These are phyloP conservation scores for Nixonia krombeini DNA, from an alignment of 1,140 invertebrate genomes.

Conservation along the genomic window DNA sequence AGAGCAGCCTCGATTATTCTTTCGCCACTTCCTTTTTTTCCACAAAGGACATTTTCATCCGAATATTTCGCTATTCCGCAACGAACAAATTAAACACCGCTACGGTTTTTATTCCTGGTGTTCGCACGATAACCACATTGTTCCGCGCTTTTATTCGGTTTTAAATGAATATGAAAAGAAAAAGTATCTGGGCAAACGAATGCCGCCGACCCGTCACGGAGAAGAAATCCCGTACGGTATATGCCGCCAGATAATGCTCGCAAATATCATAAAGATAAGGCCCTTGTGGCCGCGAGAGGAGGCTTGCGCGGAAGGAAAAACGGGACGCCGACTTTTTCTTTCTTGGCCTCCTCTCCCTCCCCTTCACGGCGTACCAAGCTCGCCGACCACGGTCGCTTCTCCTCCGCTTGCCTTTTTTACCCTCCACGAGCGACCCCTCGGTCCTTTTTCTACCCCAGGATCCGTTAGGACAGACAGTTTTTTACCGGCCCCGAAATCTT, in stretches of 20 bases:
- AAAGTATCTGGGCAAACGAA: conserved; percentile 30
- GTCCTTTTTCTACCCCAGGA: conserved; percentile 50
- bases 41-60: background rate
- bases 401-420: conserved; percentile 45
- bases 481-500: conserved; percentile 57
- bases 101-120: too few species aligned
- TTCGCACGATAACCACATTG: too few species aligned
- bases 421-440: conserved; percentile 29
- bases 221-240: conserved; percentile 56
- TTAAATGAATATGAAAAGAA: conserved; percentile 4
- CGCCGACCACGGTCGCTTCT: too few species aligned
- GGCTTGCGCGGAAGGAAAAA: conserved; percentile 49
- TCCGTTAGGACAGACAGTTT: conserved; percentile 65
- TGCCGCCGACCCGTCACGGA: conserved; percentile 4
- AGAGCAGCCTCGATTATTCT: conserved; percentile 30
- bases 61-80: too few species aligned
- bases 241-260: conserved; percentile 62
- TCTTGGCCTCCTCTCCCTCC: conserved; percentile 15
- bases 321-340: conserved; percentile 52
- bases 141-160: background rate
- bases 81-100: too few species aligned
- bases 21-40: conserved; percentile 9
- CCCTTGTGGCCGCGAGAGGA: conserved; percentile 39
- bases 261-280: conserved; percentile 73
- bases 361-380: too few species aligned